These are phyloP conservation scores for Athetis lepigone DNA, from an alignment of 2,888 invertebrate genomes.

Conservation along the genomic window DNA sequence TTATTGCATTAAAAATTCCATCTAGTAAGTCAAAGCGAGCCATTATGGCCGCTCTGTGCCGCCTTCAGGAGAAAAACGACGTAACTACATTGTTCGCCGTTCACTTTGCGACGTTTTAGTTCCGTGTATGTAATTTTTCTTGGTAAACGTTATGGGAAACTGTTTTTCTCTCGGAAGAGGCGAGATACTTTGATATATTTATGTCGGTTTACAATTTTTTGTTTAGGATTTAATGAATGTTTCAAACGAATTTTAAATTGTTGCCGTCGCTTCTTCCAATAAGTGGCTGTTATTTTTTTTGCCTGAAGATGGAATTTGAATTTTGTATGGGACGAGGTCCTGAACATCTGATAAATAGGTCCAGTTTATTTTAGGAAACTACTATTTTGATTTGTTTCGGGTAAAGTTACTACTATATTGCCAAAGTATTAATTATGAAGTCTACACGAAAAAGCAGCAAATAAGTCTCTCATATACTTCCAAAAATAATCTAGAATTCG, in stretches of 20 bases:
- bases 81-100: slow-evolving; percentile 67
- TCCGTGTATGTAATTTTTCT: slow-evolving; percentile 74
- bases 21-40: slow-evolving; percentile 93
- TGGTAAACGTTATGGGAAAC: slow-evolving; percentile 83
- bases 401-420: background rate
- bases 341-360: background rate
- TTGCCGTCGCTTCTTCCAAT: background rate
- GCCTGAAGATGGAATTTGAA: background rate
- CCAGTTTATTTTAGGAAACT: background rate
- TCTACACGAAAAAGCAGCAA: background rate
- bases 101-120: slow-evolving; percentile 68
- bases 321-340: background rate
- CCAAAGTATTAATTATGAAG: background rate
- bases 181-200: slow-evolving; percentile 72
- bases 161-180: slow-evolving; percentile 75
- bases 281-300: slow-evolving; percentile 11
- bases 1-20: slow-evolving; percentile 94
- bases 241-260: slow-evolving; percentile 27
- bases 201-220: slow-evolving; percentile 61
- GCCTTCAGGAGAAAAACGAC: slow-evolving; percentile 66
- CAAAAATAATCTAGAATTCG: no score
- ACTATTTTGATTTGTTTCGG: background rate
- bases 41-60: slow-evolving; percentile 82
- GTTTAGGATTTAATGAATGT: slow-evolving; percentile 51
- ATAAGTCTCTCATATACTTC: slow-evolving; percentile 8